Base-by-base conservation (phyloP, 2,888 invertebrate genomes). In the Watsonalla binaria region DNA sequence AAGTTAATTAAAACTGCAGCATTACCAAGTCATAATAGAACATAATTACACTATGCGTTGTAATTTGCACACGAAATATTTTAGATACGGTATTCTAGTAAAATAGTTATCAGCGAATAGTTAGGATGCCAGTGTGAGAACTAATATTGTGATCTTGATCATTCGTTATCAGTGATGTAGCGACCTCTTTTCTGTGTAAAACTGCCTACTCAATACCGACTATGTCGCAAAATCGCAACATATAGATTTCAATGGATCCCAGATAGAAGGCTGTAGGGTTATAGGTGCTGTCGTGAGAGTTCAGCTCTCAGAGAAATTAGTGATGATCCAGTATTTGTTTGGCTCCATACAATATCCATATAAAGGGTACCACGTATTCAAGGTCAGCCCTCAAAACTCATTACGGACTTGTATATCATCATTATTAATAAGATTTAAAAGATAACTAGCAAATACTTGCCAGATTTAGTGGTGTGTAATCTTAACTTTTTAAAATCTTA, bases 11-110 rank as follows among this genome's bases (percentile, higher is more conserved):
- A 48, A 24, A 51, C 47, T 47, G 33, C 45, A 47, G 24, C 46
- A 49, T 49, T 49, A 45, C 34, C 47, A 45, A 13, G 35, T 13
- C 39, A 8, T 49, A 49, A 37, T n/a, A 46, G 35, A 42, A 52
- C 45, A 51, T 57, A 62, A 61, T 51, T 59, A 66, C 61, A 62
- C 58, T 60, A 67, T 78, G 76, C 73, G 60, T 72, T 70, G 68
- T 70, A 84, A 80, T 86, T 86, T 84, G 66, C 70, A 58, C 74
- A 63, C 62, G 60, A 69, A 79, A 81, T 82, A 76, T 67, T 76
- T 66, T 35, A 80, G 84, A 85, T 84, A 83, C 65, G 65, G 51
- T 63, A 65, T 78, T 76, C 77, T 66, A 63, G 71, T 62, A 65
- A 69, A 63, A 55, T 54, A 70, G 55, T 58, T 62, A 63, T 76